Base-by-base conservation (phyloP, 1,140 invertebrate genomes). In the Bombus waltoni region DNA sequence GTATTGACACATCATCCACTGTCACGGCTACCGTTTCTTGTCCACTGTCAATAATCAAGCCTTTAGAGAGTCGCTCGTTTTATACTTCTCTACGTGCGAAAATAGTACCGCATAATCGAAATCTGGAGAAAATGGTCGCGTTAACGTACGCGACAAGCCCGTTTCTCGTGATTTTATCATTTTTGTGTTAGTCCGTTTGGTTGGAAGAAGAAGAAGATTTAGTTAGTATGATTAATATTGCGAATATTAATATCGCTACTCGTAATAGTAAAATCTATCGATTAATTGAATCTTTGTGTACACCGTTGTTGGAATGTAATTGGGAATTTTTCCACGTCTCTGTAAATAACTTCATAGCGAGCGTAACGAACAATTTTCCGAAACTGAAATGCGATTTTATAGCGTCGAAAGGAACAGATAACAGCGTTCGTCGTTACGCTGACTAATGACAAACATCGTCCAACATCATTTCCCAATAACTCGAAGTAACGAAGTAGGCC, bases 1-100 rank as follows among this genome's bases (percentile, higher is more conserved):
- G 65, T 85, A 83, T 84, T n/a, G 62, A 83, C 44, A 42, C 59
- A 28, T 72, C 6, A 25, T 44, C 32, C 47, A 82, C 40, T 75
- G 72, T 22, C 72, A 59, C 22, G 81, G 59, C 32, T 42, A 65
- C 25, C 18, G 13, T 62, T 65, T 53, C 6, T 66, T 66, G 32
- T 35, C n/a, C 22, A n/a, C 35, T 47, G 57, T 15, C 42, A 47
- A 75, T 75, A 59, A 32, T 22, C n/a, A 32, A 73, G 28, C 72
- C 44, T 72, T 82, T 38, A 53, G 47, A n/a, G 22, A 74, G 28
- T 42, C 8, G 11, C 28, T 22, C 13, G 10, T 62, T 11, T 6
- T 57, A 75, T 35, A 53, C 44, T 22, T 32, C n/a, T 42, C 18
- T 18, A 5, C 40, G 32, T 28, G 1, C 4, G 4, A 40, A 38